Percentiles rank a stretch among this genome's conserved stretches.
These are phyloP conservation scores for Centropus bengalensis DNA, from an alignment of 2,113 vertebrate species.

Conservation along the genomic window DNA sequence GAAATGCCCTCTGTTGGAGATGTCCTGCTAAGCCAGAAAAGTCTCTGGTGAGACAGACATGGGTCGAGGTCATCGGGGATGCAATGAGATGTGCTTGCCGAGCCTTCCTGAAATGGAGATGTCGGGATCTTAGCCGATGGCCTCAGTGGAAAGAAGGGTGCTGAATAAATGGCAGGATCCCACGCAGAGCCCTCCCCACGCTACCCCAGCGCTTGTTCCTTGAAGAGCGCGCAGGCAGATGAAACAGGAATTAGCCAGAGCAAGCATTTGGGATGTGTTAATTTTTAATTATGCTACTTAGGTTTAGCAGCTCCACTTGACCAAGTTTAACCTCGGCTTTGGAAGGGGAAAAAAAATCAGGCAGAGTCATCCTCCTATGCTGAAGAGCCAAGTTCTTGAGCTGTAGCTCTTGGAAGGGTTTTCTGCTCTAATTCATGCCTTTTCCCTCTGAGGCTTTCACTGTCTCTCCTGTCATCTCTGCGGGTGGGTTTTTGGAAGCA, in stretches of 20 bases:
- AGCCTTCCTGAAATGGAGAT: not conserved
- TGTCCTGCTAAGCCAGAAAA: not conserved
- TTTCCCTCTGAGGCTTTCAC: not conserved
- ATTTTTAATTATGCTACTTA: conserved; percentile 26
- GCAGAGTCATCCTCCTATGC: not conserved
- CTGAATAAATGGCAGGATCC: not conserved
- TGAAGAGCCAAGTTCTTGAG: not conserved
- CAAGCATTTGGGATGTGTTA: conserved; percentile 2
- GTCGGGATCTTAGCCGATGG: not conserved
- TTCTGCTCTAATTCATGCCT: conserved; percentile 5
- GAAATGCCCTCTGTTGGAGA: not conserved
- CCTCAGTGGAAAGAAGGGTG: not conserved
- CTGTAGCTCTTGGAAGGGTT: not conserved
- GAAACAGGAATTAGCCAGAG: not conserved
- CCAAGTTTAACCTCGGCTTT: conserved; percentile 1
- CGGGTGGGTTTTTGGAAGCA: not conserved
- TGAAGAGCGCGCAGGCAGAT: not conserved
- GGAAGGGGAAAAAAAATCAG: not conserved
- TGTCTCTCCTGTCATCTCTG: not conserved
- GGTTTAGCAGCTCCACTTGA: conserved; percentile 1
- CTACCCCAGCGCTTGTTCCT: not conserved
- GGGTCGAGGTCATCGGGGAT: not conserved
- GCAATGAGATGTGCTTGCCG: not conserved
- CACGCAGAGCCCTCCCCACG: not conserved
- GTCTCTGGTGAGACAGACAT: not conserved